Conservation (phyloP, 2,113 vertebrate species). For the Epinephelus fuscoguttatus region DNA sequence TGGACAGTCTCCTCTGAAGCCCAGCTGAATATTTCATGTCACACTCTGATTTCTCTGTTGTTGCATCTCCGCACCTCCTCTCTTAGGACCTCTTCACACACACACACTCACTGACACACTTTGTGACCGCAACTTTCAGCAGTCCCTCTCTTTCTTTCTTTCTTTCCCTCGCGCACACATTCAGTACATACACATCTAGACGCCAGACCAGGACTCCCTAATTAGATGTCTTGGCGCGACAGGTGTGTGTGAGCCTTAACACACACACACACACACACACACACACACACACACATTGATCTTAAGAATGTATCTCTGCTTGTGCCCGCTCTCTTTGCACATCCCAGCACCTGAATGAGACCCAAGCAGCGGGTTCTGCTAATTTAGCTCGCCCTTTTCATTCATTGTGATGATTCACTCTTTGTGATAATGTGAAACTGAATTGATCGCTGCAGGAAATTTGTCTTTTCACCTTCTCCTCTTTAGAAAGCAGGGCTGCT, state of each 20-base stretch:
- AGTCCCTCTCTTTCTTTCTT: neutral
- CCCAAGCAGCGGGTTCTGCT: conserved; percentile 30
- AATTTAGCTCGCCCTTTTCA: conserved; percentile 16
- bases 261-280: conserved; percentile 22
- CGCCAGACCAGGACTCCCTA: conserved; percentile 39
- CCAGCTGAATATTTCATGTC: conserved; percentile 81
- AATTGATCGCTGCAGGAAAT: no score
- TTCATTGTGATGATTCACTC: neutral
- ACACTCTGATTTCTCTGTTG: conserved; percentile 76
- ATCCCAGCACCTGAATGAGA: neutral
- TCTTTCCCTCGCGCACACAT: neutral
- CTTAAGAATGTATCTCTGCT: conserved; percentile 26
- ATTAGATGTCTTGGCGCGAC: conserved; percentile 52
- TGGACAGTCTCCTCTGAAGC: conserved; percentile 76
- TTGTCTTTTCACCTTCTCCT: no score
- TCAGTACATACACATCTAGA: conserved; percentile 11
- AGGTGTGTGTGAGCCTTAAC: conserved; percentile 19
- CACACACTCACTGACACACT: conserved; percentile 38
- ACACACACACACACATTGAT: conserved; percentile 39
- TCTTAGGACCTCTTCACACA: conserved; percentile 35
- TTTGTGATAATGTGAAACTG: neutral
- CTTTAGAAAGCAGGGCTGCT: no score
- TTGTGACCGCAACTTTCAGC: conserved; percentile 20
- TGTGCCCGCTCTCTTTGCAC: conserved; percentile 1
- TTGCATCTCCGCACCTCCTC: conserved; percentile 55